Conservation (phyloP, 2,113 vertebrate genomes). For the Pangasianodon gigas region DNA sequence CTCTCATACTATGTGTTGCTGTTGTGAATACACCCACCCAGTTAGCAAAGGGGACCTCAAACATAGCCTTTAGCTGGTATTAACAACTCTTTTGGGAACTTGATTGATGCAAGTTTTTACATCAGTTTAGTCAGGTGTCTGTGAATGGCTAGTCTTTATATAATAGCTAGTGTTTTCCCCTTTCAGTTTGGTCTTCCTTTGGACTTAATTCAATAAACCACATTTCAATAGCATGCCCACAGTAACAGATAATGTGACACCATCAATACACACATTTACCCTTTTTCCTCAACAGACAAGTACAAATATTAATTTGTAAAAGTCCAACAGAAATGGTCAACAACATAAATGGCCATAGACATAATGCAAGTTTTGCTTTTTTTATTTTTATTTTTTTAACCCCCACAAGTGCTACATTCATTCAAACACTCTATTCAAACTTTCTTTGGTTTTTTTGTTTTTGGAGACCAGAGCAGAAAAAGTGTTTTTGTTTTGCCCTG, state of each 20-base stretch:
- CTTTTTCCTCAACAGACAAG: not conserved
- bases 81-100: not conserved
- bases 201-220: not conserved
- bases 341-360: not conserved
- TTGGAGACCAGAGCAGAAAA: not conserved
- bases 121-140: not conserved
- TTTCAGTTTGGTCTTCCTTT: not conserved
- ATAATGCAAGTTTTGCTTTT: not conserved
- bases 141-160: not conserved
- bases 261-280: not conserved
- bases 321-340: not conserved
- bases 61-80: not conserved
- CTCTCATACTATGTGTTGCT: not conserved
- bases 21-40: not conserved
- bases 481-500: constrained; percentile 11
- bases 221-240: not conserved
- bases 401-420: not conserved
- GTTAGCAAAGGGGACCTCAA: not conserved
- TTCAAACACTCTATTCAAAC: not conserved
- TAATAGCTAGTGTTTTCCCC: not conserved
- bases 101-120: not conserved
- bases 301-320: not conserved
- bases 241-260: not conserved
- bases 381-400: not conserved
- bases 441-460: not conserved